Percentiles rank a stretch among this genome's conserved stretches.
These are phyloP conservation scores for Rhea americana DNA, from an alignment of 2,113 vertebrate genomes.

Conservation along the genomic window DNA sequence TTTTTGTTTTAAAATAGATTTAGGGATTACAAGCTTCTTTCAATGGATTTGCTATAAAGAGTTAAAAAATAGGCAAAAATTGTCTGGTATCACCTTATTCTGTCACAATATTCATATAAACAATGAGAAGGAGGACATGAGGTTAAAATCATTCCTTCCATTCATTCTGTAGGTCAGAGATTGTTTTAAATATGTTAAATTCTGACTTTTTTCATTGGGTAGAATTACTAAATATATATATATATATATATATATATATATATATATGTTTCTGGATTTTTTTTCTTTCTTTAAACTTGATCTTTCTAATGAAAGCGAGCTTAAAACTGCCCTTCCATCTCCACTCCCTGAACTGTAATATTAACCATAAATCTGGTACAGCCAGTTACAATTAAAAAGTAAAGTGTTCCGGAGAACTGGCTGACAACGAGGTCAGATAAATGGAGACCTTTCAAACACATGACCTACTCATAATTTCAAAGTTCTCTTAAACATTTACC, in stretches of 20 bases:
- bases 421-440: background rate
- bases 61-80: background rate
- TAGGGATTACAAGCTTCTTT: background rate
- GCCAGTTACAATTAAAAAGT: background rate
- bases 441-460: background rate
- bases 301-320: background rate
- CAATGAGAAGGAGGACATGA: background rate
- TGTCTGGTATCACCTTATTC: background rate
- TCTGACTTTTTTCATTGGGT: background rate
- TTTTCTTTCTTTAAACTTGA: background rate
- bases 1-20: background rate
- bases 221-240: background rate
- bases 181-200: background rate
- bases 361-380: background rate
- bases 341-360: background rate
- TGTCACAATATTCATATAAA: background rate
- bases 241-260: too few species aligned
- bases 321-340: background rate
- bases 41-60: constrained; percentile 2
- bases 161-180: background rate
- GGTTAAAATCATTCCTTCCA: background rate
- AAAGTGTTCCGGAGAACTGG: background rate
- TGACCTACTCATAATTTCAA: background rate
- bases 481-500: background rate
- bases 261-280: background rate